Evolutionary conservation across 2,113 vertebrate genomes (phyloP).

Genomic region (Percina caprodes): DNA sequence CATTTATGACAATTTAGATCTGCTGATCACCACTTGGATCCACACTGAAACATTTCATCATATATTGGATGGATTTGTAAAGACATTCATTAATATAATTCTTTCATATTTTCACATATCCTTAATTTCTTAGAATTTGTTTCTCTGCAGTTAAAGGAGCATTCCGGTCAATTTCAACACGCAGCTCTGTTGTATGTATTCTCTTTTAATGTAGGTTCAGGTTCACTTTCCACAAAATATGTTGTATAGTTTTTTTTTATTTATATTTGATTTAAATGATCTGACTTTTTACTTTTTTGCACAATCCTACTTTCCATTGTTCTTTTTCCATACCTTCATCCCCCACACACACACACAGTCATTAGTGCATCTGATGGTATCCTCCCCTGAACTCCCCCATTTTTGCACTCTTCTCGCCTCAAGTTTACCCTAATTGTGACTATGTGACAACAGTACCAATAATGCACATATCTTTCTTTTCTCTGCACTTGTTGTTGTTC

Average conservation of each 20-base stretch:
- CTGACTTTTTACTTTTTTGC: background rate
- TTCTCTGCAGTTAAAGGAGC: too few species aligned
- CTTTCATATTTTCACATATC: too few species aligned
- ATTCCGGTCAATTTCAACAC: too few species aligned
- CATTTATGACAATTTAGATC: background rate
- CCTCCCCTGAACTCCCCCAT: background rate
- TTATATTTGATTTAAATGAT: background rate
- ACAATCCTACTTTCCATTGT: background rate
- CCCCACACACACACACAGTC: too few species aligned
- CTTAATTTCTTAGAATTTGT: too few species aligned
- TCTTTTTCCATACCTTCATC: background rate
- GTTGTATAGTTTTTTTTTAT: background rate
- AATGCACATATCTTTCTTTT: conserved; percentile 15
- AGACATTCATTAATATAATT: background rate
- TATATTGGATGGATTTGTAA: background rate
- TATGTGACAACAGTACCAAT: conserved; percentile 13
- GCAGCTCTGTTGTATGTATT: too few species aligned
- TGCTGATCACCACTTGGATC: background rate
- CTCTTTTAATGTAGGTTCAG: background rate
- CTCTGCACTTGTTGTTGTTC: conserved; percentile 39
- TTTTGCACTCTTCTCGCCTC: conserved; percentile 2
- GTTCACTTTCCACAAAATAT: background rate
- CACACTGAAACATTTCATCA: background rate
- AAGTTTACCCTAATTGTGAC: conserved; percentile 19
- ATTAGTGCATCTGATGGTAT: background rate